phyloP scores from a whole-genome alignment of 2,113 vertebrate genomes.

The Reinhardtius hippoglossoides region DNA sequence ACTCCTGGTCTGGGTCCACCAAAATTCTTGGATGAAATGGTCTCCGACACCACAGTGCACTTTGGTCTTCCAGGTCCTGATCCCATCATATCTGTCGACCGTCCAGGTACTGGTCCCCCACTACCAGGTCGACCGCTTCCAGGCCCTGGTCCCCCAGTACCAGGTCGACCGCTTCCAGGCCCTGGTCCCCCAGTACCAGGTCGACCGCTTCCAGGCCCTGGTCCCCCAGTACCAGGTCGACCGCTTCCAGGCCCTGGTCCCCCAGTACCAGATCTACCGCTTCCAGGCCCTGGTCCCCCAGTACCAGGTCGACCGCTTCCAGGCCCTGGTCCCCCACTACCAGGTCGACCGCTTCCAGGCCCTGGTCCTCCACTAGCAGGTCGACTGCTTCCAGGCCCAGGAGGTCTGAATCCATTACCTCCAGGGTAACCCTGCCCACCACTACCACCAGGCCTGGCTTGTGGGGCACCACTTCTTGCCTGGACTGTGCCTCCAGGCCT shows the following conservation, averaged over 20 bases:
- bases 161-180: conserved; percentile 60
- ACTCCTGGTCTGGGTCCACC: conserved; percentile 65
- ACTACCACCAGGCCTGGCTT: conserved; percentile 59
- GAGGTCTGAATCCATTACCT: conserved; percentile 44
- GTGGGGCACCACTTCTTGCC: conserved; percentile 41
- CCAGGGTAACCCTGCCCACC: conserved; percentile 44
- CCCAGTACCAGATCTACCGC: conserved; percentile 63
- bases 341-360: conserved; percentile 63
- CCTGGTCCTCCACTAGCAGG: conserved; percentile 56
- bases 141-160: conserved; percentile 57
- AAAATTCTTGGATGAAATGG: conserved; percentile 95
- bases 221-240: conserved; percentile 50
- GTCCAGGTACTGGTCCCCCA: conserved; percentile 49
- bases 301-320: conserved; percentile 57
- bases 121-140: conserved; percentile 66
- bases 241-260: conserved; percentile 43
- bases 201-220: conserved; percentile 78
- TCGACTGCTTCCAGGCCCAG: conserved; percentile 50
- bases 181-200: conserved; percentile 58
- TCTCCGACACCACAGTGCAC: conserved; percentile 96
- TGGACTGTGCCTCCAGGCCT: conserved; percentile 51
- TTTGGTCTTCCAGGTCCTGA: conserved; percentile 83
- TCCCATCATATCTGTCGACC: conserved; percentile 65
- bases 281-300: conserved; percentile 74
- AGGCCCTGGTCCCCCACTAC: conserved; percentile 42